Percentiles rank a stretch among this genome's conserved stretches.
phyloP scores from a whole-genome alignment of 2,113 vertebrate genomes.

The Chamaea fasciata region DNA sequence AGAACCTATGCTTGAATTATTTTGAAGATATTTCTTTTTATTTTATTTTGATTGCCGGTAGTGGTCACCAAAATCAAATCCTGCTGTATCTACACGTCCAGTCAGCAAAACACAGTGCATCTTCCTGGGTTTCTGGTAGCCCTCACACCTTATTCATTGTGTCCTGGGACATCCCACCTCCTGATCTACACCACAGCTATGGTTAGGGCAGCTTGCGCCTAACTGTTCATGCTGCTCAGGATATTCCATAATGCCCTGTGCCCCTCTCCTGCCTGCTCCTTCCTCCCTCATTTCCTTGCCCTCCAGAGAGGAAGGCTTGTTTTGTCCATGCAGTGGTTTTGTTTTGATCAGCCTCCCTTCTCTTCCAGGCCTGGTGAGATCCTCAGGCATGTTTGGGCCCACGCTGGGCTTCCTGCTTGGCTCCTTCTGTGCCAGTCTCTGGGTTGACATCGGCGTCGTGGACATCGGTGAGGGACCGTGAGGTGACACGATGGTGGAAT shows the following conservation, averaged over 20 bases:
- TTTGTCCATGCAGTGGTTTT: accelerated
- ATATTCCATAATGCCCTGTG: accelerated
- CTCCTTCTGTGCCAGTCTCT: constrained; percentile 81
- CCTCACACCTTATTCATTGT: background rate
- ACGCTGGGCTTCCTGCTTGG: constrained; percentile 81
- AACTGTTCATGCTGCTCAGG: background rate
- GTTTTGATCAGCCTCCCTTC: background rate
- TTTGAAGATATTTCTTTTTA: background rate
- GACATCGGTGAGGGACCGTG: constrained; percentile 52
- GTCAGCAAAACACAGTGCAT: background rate
- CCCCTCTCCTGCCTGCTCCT: background rate
- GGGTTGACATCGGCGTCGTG: constrained; percentile 86
- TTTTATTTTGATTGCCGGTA: background rate
- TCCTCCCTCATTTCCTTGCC: too few relatives aligned
- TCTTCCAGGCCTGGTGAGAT: constrained; percentile 80
- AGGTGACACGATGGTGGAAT: background rate
- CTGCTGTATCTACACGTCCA: background rate
- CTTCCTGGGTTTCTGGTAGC: background rate
- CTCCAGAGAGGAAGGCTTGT: background rate
- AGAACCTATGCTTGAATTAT: background rate
- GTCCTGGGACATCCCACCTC: background rate
- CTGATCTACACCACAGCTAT: accelerated
- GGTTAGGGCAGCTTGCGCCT: accelerated
- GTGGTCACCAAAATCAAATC: background rate
- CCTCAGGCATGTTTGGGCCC: constrained; percentile 80